These are phyloP conservation scores for Poliocrania exsul DNA, from an alignment of 2,797 vertebrate species.

Conservation along the genomic window DNA sequence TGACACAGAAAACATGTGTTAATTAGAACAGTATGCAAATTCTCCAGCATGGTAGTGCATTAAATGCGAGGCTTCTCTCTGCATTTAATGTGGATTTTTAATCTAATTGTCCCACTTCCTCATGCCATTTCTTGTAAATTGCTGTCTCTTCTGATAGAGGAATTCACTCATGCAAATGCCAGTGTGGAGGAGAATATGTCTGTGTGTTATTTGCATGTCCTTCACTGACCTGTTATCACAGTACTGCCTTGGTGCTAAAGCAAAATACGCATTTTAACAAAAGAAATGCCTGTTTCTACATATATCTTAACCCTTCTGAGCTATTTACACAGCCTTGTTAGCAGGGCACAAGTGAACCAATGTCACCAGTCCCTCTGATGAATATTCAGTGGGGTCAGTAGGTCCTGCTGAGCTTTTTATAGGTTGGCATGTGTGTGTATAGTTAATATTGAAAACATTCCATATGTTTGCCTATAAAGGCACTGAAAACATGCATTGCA, in stretches of 20 bases:
- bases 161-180: background rate
- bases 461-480: background rate
- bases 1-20: background rate
- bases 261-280: background rate
- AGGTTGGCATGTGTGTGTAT: background rate
- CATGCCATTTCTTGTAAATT: background rate
- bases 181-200: background rate
- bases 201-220: background rate
- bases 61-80: background rate
- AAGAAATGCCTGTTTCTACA: background rate
- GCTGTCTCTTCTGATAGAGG: background rate
- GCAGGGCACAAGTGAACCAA: background rate
- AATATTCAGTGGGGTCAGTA: background rate
- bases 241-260: background rate
- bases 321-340: background rate
- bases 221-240: background rate
- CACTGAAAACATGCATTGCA: background rate
- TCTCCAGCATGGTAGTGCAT: background rate
- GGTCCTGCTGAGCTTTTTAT: background rate
- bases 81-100: background rate
- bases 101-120: conserved; percentile 9
- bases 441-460: background rate
- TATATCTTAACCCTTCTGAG: background rate
- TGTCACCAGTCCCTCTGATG: background rate
- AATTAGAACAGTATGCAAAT: conserved; percentile 14